Evolutionary conservation across 92 coral and sea anemone species (phyloP), one percentile per base, ranked within the genome.

Genomic region (Pocillopora grandis): DNA sequence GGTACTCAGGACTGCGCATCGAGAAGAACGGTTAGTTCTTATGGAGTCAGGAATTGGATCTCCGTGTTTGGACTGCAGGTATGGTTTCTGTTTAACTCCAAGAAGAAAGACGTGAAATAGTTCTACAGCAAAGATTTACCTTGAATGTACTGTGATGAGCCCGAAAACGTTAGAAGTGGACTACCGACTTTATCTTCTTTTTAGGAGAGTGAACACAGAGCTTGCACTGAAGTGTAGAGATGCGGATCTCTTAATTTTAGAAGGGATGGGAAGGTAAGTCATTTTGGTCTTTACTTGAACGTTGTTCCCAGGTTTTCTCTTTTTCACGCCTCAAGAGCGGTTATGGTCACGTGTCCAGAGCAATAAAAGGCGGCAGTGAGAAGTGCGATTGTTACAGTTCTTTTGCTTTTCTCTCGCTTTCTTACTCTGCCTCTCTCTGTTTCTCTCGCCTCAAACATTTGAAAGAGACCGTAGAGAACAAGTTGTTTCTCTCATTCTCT

Each of bases 11-110:
- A 78, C 91, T 62, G 99, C 99, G 55, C 82, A 73, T 75, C 82
- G 85, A 56, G 88, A 90, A 49, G 67, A 79, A 27, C 94, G 88
- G 17, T 92, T 97, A 71, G 84, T 97, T 48, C 81, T 87, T 57
- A 97, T 97, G 99, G 97, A 92, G 72, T 94, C 99, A 21, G 99
- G 99, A 73, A 87, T 91, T 52, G 93, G 92, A 20, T 97, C 98
- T 9, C 98, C 97, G 4, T 97, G 99, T 86, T 90, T 97, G 66
- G 99, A 97, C 84, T 90, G 93, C 64, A 90, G 98, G 98, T 94
- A 62, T 27, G 92, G 55, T 20, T 0, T 10, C 5, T 23, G 6
- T 31, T 68, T 14, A 20, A 33, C 27, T 19, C 27, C 18, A 8
- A 19, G 13, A 37, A 27, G 18, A n/a, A 73, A 23, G 2, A 66